Evolutionary conservation across 2,888 invertebrate species (phyloP).

Genomic region (Athripsodes cinereus): DNA sequence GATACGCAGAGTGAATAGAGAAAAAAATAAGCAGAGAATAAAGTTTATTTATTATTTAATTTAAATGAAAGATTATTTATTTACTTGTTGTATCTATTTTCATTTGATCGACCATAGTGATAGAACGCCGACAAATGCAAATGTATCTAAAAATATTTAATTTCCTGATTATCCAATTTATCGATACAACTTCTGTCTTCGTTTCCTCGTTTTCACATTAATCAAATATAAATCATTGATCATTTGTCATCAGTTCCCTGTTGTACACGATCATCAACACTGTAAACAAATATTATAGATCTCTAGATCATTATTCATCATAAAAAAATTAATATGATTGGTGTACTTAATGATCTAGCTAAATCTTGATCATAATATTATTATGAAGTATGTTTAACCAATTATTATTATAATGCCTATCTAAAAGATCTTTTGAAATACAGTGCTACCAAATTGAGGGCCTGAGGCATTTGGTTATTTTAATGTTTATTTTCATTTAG

Average conservation of each 20-base stretch:
- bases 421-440: too few relatives aligned
- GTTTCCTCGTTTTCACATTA: neutral
- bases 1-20: too few relatives aligned
- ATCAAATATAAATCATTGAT: neutral
- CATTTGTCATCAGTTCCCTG: neutral
- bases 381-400: neutral
- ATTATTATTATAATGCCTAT: neutral
- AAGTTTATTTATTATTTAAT: too few relatives aligned
- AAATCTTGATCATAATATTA: neutral
- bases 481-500: too few relatives aligned
- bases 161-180: neutral
- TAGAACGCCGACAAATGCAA: neutral
- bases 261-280: slow-evolving; percentile 1
- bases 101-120: too few relatives aligned
- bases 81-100: too few relatives aligned
- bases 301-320: neutral
- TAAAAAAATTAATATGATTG: too few relatives aligned
- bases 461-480: too few relatives aligned
- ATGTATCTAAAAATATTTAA: neutral
- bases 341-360: too few relatives aligned
- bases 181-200: neutral
- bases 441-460: too few relatives aligned
- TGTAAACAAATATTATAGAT: slow-evolving; percentile 2
- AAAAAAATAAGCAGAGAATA: too few relatives aligned
- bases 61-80: too few relatives aligned